phyloP scores from a whole-genome alignment of 2,797 vertebrate genomes.

The Micropoecilia bifurca region DNA sequence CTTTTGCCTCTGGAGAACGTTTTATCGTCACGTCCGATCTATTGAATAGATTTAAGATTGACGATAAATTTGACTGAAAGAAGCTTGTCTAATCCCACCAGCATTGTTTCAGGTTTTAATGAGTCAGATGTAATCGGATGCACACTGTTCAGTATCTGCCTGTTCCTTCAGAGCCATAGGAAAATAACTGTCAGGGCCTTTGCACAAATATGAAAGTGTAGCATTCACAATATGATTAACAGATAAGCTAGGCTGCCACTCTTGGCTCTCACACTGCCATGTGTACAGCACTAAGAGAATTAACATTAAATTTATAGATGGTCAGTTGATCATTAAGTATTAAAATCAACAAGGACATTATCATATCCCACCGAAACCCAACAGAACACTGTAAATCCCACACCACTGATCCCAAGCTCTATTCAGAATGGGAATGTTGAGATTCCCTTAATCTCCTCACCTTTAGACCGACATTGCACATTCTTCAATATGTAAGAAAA shows the following conservation, averaged over 20 bases:
- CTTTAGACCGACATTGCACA: not conserved
- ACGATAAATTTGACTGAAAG: slow-evolving; percentile 31
- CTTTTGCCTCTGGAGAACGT: slow-evolving; percentile 34
- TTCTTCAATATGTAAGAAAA: not conserved
- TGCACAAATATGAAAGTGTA: not conserved
- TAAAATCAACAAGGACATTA: not conserved
- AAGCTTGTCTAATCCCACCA: slow-evolving; percentile 14
- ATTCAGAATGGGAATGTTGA: not conserved
- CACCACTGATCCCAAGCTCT: not conserved
- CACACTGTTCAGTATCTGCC: not conserved
- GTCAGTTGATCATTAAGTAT: not conserved
- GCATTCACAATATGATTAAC: not conserved
- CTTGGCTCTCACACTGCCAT: not conserved
- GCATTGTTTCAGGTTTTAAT: slow-evolving; percentile 10
- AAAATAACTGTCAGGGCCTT: not conserved
- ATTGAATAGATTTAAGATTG: slow-evolving; percentile 3
- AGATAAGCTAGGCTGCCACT: not conserved
- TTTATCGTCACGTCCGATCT: slow-evolving; percentile 26
- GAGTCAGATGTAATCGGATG: not conserved
- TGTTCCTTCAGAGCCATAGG: not conserved
- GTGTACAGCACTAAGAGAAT: not conserved
- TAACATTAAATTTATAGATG: not conserved
- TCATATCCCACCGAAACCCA: not conserved
- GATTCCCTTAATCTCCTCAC: not conserved
- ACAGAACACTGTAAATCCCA: not conserved